These are phyloP conservation scores for Anolis sagrei DNA, from an alignment of 2,113 vertebrate species.

Conservation along the genomic window DNA sequence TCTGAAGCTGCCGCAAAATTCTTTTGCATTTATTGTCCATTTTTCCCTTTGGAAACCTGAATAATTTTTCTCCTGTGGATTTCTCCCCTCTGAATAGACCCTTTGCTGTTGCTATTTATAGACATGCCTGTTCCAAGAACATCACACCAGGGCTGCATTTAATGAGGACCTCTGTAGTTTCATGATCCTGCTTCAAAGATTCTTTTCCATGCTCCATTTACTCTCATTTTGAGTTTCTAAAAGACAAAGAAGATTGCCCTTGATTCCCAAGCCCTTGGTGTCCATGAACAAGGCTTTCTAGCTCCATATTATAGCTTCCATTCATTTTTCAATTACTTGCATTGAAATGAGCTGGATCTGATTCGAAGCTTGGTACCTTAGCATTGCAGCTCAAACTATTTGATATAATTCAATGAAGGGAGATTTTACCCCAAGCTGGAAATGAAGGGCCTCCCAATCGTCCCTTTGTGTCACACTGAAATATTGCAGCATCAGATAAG, in stretches of 20 bases:
- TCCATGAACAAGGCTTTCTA: not conserved
- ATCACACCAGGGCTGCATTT: conserved; percentile 21
- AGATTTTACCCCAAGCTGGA: not conserved
- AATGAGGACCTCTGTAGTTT: conserved; percentile 22
- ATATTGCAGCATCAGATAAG: not conserved
- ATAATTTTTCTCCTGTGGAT: not conserved
- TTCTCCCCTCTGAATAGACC: not conserved
- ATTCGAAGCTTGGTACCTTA: not conserved
- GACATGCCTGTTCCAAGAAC: not conserved
- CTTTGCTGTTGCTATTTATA: conserved; percentile 20
- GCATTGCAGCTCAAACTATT: not conserved
- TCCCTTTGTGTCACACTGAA: not conserved
- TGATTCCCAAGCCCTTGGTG: not conserved
- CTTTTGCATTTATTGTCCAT: not conserved
- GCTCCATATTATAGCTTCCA: not conserved
- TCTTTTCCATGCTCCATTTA: not conserved
- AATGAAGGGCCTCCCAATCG: not conserved
- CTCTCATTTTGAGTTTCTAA: not conserved
- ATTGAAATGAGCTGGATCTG: not conserved
- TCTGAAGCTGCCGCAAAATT: not conserved
- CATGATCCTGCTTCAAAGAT: conserved; percentile 14
- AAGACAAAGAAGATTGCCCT: not conserved
- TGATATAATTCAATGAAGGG: not conserved
- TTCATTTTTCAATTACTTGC: not conserved
- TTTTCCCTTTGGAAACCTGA: conserved; percentile 2